Conservation (phyloP, 1,140 invertebrate genomes). For the Diploscapter pachys region DNA sequence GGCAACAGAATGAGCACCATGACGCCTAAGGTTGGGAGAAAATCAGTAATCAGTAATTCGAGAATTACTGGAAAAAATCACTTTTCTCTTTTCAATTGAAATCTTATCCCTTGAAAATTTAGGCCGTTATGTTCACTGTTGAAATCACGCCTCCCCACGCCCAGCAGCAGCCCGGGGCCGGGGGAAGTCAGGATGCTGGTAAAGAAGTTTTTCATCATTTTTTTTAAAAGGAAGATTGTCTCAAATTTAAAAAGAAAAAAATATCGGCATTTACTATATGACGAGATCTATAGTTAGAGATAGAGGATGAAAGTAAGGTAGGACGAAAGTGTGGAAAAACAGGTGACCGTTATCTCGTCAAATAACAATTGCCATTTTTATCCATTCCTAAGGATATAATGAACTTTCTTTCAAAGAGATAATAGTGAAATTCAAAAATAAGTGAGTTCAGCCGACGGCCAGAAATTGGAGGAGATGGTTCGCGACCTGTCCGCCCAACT, state of each 20-base stretch:
- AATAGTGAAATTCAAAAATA: too few relatives aligned
- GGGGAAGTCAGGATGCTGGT: conserved; percentile 60
- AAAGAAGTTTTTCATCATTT: conserved; percentile 5
- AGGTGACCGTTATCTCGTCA: background rate
- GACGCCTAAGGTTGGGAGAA: conserved; percentile 75
- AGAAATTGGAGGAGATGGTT: conserved; percentile 94
- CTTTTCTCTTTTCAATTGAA: too few relatives aligned
- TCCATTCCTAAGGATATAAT: too few relatives aligned
- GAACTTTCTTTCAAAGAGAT: too few relatives aligned
- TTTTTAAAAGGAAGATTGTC: conserved; percentile 35
- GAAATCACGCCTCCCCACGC: conserved; percentile 85
- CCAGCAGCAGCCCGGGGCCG: conserved; percentile 61
- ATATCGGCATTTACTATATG: background rate
- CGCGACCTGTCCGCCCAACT: conserved; percentile 83
- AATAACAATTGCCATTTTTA: too few relatives aligned
- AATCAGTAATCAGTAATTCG: background rate
- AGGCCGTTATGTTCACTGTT: conserved; percentile 92
- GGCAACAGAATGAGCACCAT: conserved; percentile 98
- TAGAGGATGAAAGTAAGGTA: too few relatives aligned
- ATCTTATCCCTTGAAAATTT: background rate
- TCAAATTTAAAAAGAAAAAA: background rate
- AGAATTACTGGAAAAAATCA: background rate
- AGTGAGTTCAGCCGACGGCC: conserved; percentile 65
- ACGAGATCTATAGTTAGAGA: too few relatives aligned
- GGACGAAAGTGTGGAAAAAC: too few relatives aligned